phyloP scores from a whole-genome alignment of 2,797 vertebrate species.

The Vipera latastei region DNA sequence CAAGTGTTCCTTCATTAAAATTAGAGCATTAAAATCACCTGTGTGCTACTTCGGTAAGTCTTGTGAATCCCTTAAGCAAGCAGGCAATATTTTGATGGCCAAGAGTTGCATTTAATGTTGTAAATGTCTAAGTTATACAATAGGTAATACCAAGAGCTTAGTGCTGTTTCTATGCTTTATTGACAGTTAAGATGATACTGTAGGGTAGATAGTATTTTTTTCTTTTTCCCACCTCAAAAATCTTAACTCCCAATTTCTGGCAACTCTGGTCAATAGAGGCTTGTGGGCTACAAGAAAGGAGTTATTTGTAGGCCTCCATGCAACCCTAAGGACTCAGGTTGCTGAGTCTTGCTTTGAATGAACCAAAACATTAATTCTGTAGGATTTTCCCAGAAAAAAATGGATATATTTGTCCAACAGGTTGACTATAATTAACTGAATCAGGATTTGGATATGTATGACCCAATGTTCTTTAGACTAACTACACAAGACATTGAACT shows the following conservation, averaged over 20 bases:
- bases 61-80: background rate
- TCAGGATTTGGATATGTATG: background rate
- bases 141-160: background rate
- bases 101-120: background rate
- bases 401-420: background rate
- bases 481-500: background rate
- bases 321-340: background rate
- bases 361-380: background rate
- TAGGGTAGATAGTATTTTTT: background rate
- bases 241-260: background rate
- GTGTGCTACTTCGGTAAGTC: background rate
- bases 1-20: background rate
- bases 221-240: background rate
- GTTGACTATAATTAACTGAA: background rate
- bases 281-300: background rate
- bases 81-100: background rate
- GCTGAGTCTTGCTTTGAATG: background rate
- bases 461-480: background rate
- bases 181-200: background rate
- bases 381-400: background rate
- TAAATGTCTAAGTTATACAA: background rate
- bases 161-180: background rate
- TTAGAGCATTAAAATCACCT: background rate
- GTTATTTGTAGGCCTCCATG: background rate
- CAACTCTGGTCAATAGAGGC: background rate